Conservation (phyloP, 2,888 invertebrate genomes). For the Synanthedon andrenaeformis region DNA sequence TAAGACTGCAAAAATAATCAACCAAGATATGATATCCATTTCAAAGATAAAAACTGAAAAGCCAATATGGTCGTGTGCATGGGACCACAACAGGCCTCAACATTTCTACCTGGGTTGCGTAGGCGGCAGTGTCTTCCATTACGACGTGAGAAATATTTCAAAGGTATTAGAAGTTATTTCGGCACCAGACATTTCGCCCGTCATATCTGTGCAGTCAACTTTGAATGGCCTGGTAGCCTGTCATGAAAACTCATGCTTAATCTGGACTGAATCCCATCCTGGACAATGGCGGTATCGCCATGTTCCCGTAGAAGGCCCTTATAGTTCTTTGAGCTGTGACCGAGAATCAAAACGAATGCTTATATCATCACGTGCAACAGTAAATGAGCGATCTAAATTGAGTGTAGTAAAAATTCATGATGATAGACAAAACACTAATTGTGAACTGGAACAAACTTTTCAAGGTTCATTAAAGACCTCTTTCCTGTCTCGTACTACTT, state of each 20-base stretch:
- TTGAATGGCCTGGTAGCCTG: conserved; percentile 78
- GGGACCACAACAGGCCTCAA: conserved; percentile 77
- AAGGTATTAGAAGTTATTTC: conserved; percentile 41
- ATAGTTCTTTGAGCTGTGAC: conserved; percentile 80
- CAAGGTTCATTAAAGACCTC: conserved; percentile 76
- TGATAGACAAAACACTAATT: conserved; percentile 52
- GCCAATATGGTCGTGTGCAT: conserved; percentile 89
- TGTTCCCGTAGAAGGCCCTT: conserved; percentile 78
- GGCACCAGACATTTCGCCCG: conserved; percentile 77
- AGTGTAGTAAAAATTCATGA: conserved; percentile 44
- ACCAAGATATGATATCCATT: conserved; percentile 70
- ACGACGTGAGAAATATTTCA: conserved; percentile 77
- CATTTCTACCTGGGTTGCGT: conserved; percentile 83
- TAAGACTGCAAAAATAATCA: conserved; percentile 77
- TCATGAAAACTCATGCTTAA: conserved; percentile 77
- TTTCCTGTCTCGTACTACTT: conserved; percentile 75
- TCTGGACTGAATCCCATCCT: conserved; percentile 65
- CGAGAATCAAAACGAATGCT: conserved; percentile 73
- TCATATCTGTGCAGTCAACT: conserved; percentile 70
- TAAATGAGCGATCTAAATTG: conserved; percentile 29
- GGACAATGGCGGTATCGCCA: conserved; percentile 58
- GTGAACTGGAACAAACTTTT: conserved; percentile 72
- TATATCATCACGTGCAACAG: conserved; percentile 76
- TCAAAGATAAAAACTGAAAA: conserved; percentile 63
- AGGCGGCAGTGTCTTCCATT: conserved; percentile 80